phyloP scores from a whole-genome alignment of 2,888 invertebrate genomes.

The Sipunculus nudus region DNA sequence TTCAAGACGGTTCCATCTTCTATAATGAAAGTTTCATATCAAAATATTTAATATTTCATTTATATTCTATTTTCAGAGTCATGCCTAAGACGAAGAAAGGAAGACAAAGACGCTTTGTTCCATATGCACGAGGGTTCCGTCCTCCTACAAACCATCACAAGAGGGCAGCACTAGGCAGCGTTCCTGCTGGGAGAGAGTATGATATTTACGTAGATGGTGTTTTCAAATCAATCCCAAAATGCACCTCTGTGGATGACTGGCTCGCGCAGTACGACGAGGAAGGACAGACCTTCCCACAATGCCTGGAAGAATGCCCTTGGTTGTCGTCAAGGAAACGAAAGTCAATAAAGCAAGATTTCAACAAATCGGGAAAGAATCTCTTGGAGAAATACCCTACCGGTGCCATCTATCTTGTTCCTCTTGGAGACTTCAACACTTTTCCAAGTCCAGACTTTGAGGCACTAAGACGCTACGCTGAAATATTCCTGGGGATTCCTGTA shows the following conservation, averaged over 20 bases:
- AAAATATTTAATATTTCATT: too few relatives aligned
- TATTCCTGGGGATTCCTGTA: slow-evolving; percentile 55
- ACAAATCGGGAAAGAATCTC: slow-evolving; percentile 45
- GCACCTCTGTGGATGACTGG: slow-evolving; percentile 57
- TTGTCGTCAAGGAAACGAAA: slow-evolving; percentile 51
- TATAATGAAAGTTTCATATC: too few relatives aligned
- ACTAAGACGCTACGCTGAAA: slow-evolving; percentile 51
- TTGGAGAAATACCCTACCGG: slow-evolving; percentile 52
- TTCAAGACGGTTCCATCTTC: too few relatives aligned
- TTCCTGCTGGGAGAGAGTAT: neutral
- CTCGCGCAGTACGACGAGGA: slow-evolving; percentile 59
- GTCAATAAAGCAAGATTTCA: slow-evolving; percentile 46
- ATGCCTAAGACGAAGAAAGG: too few relatives aligned
- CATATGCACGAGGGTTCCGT: too few relatives aligned
- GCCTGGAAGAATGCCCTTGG: slow-evolving; percentile 54
- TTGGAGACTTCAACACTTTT: slow-evolving; percentile 51
- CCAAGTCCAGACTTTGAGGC: slow-evolving; percentile 40
- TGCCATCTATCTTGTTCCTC: slow-evolving; percentile 55
- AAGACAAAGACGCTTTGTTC: too few relatives aligned
- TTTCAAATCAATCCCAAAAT: slow-evolving; percentile 49
- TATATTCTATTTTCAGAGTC: too few relatives aligned
- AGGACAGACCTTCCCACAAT: slow-evolving; percentile 55
- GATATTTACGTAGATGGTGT: slow-evolving; percentile 22
- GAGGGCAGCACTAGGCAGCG: too few relatives aligned
- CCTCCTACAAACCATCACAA: too few relatives aligned